These are phyloP conservation scores for Lycaena phlaeas DNA, from an alignment of 2,888 invertebrate species.

Conservation along the genomic window DNA sequence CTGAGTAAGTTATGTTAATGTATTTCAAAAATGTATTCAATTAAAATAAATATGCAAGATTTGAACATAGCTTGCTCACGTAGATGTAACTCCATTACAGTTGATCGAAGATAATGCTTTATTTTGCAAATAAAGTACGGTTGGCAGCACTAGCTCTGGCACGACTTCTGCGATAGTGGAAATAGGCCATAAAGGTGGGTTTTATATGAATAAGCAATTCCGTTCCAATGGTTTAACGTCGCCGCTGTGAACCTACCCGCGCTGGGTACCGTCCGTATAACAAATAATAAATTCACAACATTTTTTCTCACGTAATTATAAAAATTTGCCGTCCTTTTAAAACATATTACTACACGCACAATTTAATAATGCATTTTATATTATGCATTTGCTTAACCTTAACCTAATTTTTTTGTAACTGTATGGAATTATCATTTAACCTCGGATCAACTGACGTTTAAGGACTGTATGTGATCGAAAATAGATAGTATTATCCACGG, in stretches of 20 bases:
- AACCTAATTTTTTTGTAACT: no score
- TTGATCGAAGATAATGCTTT: not conserved
- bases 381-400: no score
- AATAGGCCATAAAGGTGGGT: slow-evolving; percentile 6
- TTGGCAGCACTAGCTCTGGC: not conserved
- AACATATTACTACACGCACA: no score
- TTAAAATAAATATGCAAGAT: no score
- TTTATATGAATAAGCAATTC: slow-evolving; percentile 33
- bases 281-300: no score
- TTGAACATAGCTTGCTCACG: not conserved
- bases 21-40: slow-evolving; percentile 4
- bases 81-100: not conserved
- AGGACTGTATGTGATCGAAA: no score
- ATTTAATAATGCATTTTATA: no score
- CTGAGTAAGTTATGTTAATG: not conserved
- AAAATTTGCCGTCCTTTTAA: no score
- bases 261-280: not conserved
- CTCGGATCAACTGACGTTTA: no score
- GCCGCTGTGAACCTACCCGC: slow-evolving; percentile 35
- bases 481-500: no score
- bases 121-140: not conserved
- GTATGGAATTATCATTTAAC: no score
- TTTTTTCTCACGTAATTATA: no score
- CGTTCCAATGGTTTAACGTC: slow-evolving; percentile 31
- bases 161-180: slow-evolving; percentile 1